Percentiles rank a stretch among this genome's conserved stretches.
These are phyloP conservation scores for Eonycteris spelaea DNA, from an alignment of 2,113 vertebrate species.

Conservation along the genomic window DNA sequence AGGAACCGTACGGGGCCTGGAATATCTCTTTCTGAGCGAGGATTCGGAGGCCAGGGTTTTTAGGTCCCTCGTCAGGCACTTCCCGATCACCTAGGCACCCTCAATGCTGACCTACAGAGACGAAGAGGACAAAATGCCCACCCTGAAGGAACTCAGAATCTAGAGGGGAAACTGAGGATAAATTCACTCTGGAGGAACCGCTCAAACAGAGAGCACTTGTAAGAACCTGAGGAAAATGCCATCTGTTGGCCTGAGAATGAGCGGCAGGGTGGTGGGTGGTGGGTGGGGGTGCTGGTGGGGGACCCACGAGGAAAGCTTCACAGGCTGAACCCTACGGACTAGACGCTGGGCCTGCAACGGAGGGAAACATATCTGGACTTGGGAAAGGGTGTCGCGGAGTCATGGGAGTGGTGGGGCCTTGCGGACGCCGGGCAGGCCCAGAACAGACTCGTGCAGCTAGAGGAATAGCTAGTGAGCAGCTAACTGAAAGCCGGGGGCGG, in stretches of 20 bases:
- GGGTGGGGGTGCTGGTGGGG: neutral
- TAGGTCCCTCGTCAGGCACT: neutral
- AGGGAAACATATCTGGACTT: neutral
- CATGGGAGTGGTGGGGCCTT: neutral
- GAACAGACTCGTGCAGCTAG: neutral
- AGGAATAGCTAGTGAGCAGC: neutral
- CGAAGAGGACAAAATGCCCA: neutral
- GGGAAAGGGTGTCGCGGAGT: neutral
- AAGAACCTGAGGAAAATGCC: neutral
- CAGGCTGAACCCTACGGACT: neutral
- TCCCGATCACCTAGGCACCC: neutral
- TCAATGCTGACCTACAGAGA: neutral
- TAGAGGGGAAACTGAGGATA: neutral
- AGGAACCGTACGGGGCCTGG: neutral
- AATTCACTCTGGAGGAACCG: neutral
- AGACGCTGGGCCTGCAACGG: neutral
- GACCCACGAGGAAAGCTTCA: neutral
- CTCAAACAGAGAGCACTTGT: neutral
- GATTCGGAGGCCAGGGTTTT: neutral
- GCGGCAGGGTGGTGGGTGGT: no score
- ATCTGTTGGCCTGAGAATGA: neutral
- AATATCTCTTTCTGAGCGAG: neutral
- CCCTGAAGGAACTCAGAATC: neutral
- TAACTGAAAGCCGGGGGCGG: neutral
- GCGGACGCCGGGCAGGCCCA: neutral